Percentiles rank a stretch among this genome's conserved stretches.
phyloP scores from a whole-genome alignment of 2,888 invertebrate genomes.

The Folsomia candida region DNA sequence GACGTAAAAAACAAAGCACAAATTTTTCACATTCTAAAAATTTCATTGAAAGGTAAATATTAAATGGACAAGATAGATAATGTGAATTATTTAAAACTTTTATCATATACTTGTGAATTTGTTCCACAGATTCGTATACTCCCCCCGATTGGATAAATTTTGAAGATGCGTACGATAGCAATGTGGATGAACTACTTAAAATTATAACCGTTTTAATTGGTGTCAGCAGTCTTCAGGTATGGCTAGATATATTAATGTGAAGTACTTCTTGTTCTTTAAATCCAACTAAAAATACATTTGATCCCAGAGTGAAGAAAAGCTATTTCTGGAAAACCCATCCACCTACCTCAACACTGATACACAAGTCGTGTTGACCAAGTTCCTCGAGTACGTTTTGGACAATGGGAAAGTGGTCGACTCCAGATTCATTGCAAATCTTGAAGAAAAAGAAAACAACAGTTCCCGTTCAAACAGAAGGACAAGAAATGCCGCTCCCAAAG shows the following conservation, averaged over 20 bases:
- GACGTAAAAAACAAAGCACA: background rate
- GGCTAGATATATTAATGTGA: background rate
- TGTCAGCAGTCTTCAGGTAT: constrained; percentile 19
- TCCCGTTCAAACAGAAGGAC: background rate
- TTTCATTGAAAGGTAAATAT: constrained; percentile 18
- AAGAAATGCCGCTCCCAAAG: constrained; percentile 1
- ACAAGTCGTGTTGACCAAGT: constrained; percentile 27
- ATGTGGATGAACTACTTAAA: constrained; percentile 22
- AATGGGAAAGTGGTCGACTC: constrained; percentile 26
- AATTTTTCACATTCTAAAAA: constrained; percentile 13
- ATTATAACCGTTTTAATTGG: constrained; percentile 21
- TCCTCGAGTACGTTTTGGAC: constrained; percentile 20
- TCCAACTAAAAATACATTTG: too few relatives aligned
- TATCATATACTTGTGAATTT: background rate
- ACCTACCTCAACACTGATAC: constrained; percentile 3
- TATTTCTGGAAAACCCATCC: constrained; percentile 27
- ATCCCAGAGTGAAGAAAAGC: constrained; percentile 13
- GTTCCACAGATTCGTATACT: constrained; percentile 15
- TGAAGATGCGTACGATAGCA: constrained; percentile 15
- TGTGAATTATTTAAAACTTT: background rate
- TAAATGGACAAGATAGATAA: too few relatives aligned
- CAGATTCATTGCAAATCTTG: background rate
- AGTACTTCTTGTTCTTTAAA: background rate
- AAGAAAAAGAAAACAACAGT: constrained; percentile 1
- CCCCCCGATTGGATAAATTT: constrained; percentile 28